Evolutionary conservation across 2,797 vertebrate genomes (phyloP), one percentile per base, ranked within the genome.

Genomic region (Poeciliopsis turneri): DNA sequence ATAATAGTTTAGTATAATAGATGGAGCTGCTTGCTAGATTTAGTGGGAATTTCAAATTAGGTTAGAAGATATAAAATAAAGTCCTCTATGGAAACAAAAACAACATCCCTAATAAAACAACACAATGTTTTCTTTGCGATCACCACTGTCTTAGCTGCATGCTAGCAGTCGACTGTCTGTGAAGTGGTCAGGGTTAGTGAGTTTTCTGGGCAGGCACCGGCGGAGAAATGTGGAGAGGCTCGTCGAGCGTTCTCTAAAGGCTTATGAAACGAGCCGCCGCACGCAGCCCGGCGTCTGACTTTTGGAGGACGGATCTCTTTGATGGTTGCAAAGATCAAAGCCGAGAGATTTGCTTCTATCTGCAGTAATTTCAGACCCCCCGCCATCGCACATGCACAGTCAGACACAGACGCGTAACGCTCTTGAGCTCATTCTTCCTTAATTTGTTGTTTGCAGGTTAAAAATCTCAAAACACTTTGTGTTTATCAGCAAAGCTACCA

Each of bases 311-410:
- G 59, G 86, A 86, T 90, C 82, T 87, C 92, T 95, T 94, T 95
- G 93, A 95, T 94, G 92, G 91, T 84, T 91, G 84, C 78, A 84
- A 87, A 91, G 92, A 96, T 96, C 94, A 95, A 95, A 95, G 92
- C 83, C 81, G 74, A 68, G 80, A 93, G 91, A 95, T 94, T 93
- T 94, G 90, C 93, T 90, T 84, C 88, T 87, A 94, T 95, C 90
- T 87, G 90, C 88, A 86, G 88, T 93, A 80, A 94, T 93, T 95
- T 91, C 86, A 84, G 76, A 91, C 71, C 73, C 70, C 68, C 51
- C 7, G 18, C 61, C 30, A 76, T 45, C 0, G 25, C 53, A 43
- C 11, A 41, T 53, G 49, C 66, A 79, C 47, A 41, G 57, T 33
- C 28, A 61, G 41, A 41, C 69, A 53, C 46, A n/a, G 72, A 30